Evolutionary conservation across 1,140 invertebrate species (phyloP), one percentile per base, ranked within the genome.

Genomic region (Hylaeus volcanicus): DNA sequence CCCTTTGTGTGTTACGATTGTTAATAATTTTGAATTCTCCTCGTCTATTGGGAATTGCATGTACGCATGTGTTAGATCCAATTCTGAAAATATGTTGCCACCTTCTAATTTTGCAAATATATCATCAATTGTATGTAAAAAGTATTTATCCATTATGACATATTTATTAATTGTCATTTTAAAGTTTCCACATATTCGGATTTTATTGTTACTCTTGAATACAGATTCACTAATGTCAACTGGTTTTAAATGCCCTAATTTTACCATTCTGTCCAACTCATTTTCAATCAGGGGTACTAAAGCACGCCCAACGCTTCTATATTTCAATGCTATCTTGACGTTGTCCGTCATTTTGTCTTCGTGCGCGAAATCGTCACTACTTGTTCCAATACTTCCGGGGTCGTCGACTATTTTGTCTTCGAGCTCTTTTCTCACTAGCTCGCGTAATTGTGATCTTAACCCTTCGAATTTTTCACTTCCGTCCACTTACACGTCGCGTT

Each of bases 1-100:
- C n/a, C 92, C 92, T 60, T 85, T 43, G 12, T 75, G 76, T 11
- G 76, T 83, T 37, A 74, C 37, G 9, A 83, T 45, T 1, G 81
- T 83, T 56, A 83, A 26, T n/a, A 68, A 12, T 0, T 74, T 14
- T 45, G 12, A 6, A 5, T 11, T 63, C 0, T 71, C 37, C n/a
- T 83, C 45, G 15, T 70, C 72, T 1, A 76, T 68, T 12, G 45
- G 4, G 1, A 81, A 65, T 53, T 76, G 79, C 72, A 78, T 73
- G 11, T 82, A 82, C 3, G 65, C 45, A 1, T 79, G 45, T 37
- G 37, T 43, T n/a, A 81, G 1, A 1, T 84, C 79, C 0, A 84
- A 39, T 2, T 84, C 53, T 5, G 56, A 69, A 43, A 74, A 84
- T 9, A 41, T 61, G 12, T 11, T 15, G 0, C 71, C 71, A 2